Percentiles rank a stretch among this genome's conserved stretches.
Evolutionary conservation across 2,113 vertebrate genomes (phyloP).

Genomic region (Neofelis nebulosa): DNA sequence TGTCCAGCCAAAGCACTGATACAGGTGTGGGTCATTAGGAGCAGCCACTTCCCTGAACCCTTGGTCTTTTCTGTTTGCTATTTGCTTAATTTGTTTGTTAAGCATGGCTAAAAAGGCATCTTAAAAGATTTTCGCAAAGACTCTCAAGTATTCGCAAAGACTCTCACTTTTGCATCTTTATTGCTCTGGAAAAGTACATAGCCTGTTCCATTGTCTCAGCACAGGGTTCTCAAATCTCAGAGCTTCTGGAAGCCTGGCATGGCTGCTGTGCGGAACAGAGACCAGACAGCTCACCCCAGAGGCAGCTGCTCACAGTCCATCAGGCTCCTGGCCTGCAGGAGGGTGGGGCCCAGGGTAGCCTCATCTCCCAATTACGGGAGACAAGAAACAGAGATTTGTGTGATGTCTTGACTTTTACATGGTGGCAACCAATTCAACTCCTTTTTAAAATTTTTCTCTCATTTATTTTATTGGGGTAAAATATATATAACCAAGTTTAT

Average conservation of each 20-base stretch:
- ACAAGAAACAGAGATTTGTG: not conserved
- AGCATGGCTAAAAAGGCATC: not conserved
- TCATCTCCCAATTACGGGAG: not conserved
- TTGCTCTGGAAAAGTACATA: not conserved
- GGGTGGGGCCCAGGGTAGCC: not conserved
- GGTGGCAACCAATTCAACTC: not conserved
- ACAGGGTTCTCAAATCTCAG: not conserved
- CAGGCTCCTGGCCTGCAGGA: not conserved
- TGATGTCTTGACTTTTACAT: not conserved
- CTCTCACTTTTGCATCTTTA: not conserved
- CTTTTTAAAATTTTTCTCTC: not conserved
- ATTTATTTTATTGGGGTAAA: not conserved
- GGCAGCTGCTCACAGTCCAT: too few relatives aligned
- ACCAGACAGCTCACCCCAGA: too few relatives aligned
- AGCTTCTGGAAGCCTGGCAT: not conserved
- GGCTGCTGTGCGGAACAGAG: accelerated
- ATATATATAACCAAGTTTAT: not conserved
- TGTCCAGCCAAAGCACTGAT: accelerated
- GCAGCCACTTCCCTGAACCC: not conserved
- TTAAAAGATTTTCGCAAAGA: not conserved
- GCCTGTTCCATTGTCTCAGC: not conserved
- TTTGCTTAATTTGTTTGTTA: not conserved
- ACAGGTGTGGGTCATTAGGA: accelerated
- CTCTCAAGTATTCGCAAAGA: not conserved
- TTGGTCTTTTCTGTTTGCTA: not conserved